Base-by-base conservation (phyloP, 1,140 invertebrate genomes). In the Aricia agestis region DNA sequence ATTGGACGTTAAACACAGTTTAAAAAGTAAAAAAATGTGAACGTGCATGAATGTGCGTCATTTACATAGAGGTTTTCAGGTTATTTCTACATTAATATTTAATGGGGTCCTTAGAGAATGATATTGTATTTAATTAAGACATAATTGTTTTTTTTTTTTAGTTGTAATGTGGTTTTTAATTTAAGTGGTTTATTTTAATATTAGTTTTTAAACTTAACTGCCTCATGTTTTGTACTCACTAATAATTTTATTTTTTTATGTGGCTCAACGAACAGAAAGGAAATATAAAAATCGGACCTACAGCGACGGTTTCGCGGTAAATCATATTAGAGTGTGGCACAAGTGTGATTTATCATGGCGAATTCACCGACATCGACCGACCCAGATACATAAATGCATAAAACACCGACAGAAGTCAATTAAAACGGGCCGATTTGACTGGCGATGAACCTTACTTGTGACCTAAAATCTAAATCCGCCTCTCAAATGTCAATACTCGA, bases 341-440 rank as follows among this genome's bases (percentile, higher is more conserved):
- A 52, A 52, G 45, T 52, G 45, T 52, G 45, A 52, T 52, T 52
- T 52, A 52, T 52, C 45, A 52, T 13, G 45, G 45, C 45, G 45
- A 52, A 52, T 52, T 52, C 11, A 15, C 45, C 45, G 45, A 4
- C 45, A 52, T 13, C 45, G 45, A 52, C 59, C 59, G 59, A 18
- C 18, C 59, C 59, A 63, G 9, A 63, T 63, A 25, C 59, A 63
- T 63, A 63, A 18, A 63, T 63, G 59, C 10, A 63, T 63, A 63
- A 63, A 19, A 19, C 59, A 63, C 19, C 19, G 7, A 63, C 58
- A 18, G 58, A 18, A 59, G 59, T 63, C 59, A 63, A 63, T 63
- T 63, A 63, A 63, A 63, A 19, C 17, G 59, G 10, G 19, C 17
- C 10, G 18, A 31, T 63, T 19, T 59, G 13, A 17, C 58, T 17